Evolutionary conservation across 2,113 vertebrate species (phyloP).

Genomic region (Anseranas semipalmata): DNA sequence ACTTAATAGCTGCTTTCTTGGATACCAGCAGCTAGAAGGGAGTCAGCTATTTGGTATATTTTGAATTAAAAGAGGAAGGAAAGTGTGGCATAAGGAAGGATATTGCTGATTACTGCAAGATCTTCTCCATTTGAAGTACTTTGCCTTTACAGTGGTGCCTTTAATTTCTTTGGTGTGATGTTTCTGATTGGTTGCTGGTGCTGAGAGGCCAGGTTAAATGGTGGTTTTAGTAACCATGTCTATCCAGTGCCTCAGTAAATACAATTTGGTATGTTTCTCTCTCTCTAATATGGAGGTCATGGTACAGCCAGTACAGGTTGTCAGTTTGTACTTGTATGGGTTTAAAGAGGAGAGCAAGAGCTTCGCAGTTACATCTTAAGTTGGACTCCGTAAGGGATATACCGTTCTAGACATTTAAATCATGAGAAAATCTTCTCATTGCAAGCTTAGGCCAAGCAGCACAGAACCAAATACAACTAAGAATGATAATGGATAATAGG

Average conservation of each 20-base stretch:
- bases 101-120: not conserved
- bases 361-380: not conserved
- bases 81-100: not conserved
- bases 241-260: not conserved
- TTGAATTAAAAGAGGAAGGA: not conserved
- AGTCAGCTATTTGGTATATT: not conserved
- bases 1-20: not conserved
- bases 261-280: not conserved
- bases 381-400: not conserved
- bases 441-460: not conserved
- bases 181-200: not conserved
- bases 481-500: not conserved
- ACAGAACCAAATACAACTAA: not conserved
- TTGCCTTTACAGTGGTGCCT: conserved; percentile 54
- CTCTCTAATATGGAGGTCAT: not conserved
- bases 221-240: not conserved
- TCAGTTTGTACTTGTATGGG: not conserved
- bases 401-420: not conserved
- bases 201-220: not conserved
- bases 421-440: not conserved
- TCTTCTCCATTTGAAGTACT: not conserved
- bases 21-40: not conserved
- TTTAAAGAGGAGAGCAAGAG: not conserved
- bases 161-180: not conserved
- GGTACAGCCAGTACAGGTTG: not conserved